Base-by-base conservation (phyloP, 2,113 vertebrate species). In the Heterocephalus glaber region DNA sequence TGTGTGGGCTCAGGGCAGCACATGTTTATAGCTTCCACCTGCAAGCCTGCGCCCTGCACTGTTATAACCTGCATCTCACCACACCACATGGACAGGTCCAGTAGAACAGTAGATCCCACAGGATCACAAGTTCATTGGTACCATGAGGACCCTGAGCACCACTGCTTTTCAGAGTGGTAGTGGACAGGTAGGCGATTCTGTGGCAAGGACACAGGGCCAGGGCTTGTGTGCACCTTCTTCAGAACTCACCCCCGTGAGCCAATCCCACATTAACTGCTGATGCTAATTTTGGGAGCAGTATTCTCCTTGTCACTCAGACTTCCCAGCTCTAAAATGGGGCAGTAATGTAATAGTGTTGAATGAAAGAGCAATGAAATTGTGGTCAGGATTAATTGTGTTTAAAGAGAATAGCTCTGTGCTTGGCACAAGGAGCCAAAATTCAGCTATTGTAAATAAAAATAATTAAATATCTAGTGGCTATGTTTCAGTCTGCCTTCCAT, bases 391-490 rank as follows among this genome's bases (percentile, higher is more conserved):
- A 68, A 81, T 41, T 65, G 9, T 58, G 52, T 68, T 74, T 76
- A 24, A 84, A 92, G 90, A 68, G 61, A 17, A 54, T 28, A 60
- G 61, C 63, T 95, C 92, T 68, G 63, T 86, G 65, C 85, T 76
- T 70, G 56, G n/a, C n/a, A 83, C 47, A 79, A 7, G 0, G 20
- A 90, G 30, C 49, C 3, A n/a, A 76, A 80, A 13, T 38, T 56
- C 60, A 74, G 49, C 38, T 33, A 38, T 63, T 86, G 38, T 56
- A 68, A 79, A 86, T 92, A 87, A 95, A 94, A 85, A 58, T 60
- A 90, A 74, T 47, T 44, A 83, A 38, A 2, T 54, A 35, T 66
- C 13, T 79, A 35, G 52, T 54, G 66, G 47, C 81, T 56, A 2
- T 54, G 41, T 33, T 68, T 90, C 92, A 68, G 0, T 92, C 61